These are phyloP conservation scores for Ophion ellenae DNA, from an alignment of 2,888 invertebrate genomes.

Conservation along the genomic window DNA sequence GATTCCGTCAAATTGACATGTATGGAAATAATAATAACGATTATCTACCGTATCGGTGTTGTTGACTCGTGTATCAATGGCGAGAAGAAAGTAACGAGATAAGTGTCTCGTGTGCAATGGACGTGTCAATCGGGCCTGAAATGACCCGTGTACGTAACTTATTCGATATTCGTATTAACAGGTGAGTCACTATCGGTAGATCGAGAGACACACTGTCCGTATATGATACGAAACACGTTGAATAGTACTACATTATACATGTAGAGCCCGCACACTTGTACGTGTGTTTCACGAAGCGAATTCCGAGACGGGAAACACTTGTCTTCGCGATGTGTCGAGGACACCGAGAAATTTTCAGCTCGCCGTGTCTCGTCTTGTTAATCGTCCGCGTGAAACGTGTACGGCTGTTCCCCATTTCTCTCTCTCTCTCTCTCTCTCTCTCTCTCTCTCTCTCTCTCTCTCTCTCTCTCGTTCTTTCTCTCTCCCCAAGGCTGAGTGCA, in stretches of 20 bases:
- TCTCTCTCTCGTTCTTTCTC: too few species aligned
- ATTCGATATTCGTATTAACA: conserved; percentile 12
- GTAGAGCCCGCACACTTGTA: neutral
- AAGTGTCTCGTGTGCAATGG: neutral
- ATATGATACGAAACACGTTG: conserved; percentile 19
- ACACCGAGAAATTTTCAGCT: conserved; percentile 51
- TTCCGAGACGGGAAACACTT: conserved; percentile 59
- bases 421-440: too few species aligned
- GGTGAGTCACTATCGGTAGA: conserved; percentile 30
- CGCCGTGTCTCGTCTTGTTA: neutral
- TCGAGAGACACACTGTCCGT: conserved; percentile 19
- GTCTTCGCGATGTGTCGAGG: conserved; percentile 54
- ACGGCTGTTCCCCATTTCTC: neutral
- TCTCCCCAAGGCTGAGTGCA: too few species aligned
- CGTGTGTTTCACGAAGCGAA: conserved; percentile 32
- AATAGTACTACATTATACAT: conserved; percentile 13
- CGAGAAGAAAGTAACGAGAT: neutral
- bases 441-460: too few species aligned
- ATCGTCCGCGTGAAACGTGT: conserved; percentile 6
- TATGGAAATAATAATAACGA: too few species aligned
- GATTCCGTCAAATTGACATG: too few species aligned
- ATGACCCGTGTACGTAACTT: neutral
- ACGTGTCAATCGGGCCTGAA: neutral
- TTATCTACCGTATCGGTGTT: too few species aligned
- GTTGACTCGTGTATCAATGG: neutral